Evolutionary conservation across 2,113 vertebrate genomes (phyloP), one percentile per base, ranked within the genome.

Genomic region (Ardeotis arabs): DNA sequence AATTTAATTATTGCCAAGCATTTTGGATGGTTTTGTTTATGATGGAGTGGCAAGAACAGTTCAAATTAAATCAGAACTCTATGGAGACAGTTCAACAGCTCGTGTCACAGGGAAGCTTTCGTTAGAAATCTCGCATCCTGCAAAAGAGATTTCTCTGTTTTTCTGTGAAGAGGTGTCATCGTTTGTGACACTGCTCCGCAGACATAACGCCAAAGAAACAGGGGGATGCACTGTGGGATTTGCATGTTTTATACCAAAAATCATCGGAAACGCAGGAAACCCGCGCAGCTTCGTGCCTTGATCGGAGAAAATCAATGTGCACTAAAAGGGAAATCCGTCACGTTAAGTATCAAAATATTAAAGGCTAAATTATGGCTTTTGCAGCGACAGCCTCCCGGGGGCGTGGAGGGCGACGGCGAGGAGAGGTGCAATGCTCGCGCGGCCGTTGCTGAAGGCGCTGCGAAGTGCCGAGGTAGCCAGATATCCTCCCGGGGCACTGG

Each of bases 31-130:
- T 35, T 47, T 4, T 45, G 85, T 85, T 95, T 87, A 53, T 23
- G 81, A 75, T 62, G 70, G 45, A 76, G 52, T 21, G 37, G 81
- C n/a, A 94, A 31, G 79, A 73, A 55, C 35, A 62, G 58, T 70
- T 95, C 37, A 94, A 60, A 90, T 96, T 68, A 67, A 93, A 60
- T 31, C 49, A 94, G 63, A 85, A 84, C 93, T 76, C 77, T 79
- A 0, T 18, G 77, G 94, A 96, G 91, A 86, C 93, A 92, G 90
- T 95, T 97, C 92, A 96, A 35, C 78, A 96, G 89, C 87, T 95
- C 35, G 5, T 82, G 56, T 94, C 80, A 87, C 53, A 12, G 63
- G 47, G 62, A 91, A 75, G 76, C n/a, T 93, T 85, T 81, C 7
- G 12, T 87, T 66, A 49, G 59, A 84, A 85, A 79, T 49, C 66